Base-by-base conservation (phyloP, 2,888 invertebrate species). In the Fragum fragum region DNA sequence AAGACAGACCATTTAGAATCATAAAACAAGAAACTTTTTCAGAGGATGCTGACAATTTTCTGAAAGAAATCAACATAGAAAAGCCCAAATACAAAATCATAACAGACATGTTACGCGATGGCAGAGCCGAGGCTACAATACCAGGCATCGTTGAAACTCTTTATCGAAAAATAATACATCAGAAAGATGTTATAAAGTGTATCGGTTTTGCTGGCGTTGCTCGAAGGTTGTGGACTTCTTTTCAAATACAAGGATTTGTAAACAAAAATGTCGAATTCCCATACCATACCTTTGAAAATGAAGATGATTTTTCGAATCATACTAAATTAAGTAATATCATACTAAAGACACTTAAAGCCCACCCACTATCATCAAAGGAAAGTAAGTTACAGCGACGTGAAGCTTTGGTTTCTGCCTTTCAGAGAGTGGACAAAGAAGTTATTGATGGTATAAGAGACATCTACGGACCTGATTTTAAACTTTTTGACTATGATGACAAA, bases 1-100 rank as follows among this genome's bases (percentile, higher is more conserved):
- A 79, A 0, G 52, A 73, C 7, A 73, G 76, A 47, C 18, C 66
- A 16, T 66, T 23, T 26, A 42, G 73, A 36, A 39, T 82, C 21
- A 76, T 82, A 6, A 82, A 82, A 57, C 75, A 73, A 23, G 82
- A 82, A 66, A 68, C 75, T 0, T 82, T 82, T 42, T 52, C 82
- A 21, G 42, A 68, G 18, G 82, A 82, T 47, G 76, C 76, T 3
- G 82, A 79, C 21, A 39, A 47, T 52, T 47, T 55, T 2, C 71
- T 71, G 6, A 36, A 55, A 21, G 55, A 55, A 55, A 11, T 71
- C 11, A 9, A 55, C 32, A 32, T 71, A 26, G 55, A 55, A 7
- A 1, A 16, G 9, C 9, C 26, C 2, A 71, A 71, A n/a, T 53
- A 32, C 23, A n/a, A 23, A 16, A 16, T 23, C 9, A 53, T 71